Conservation (phyloP, 1,140 invertebrate genomes). For the Bathynomus jamesi region DNA sequence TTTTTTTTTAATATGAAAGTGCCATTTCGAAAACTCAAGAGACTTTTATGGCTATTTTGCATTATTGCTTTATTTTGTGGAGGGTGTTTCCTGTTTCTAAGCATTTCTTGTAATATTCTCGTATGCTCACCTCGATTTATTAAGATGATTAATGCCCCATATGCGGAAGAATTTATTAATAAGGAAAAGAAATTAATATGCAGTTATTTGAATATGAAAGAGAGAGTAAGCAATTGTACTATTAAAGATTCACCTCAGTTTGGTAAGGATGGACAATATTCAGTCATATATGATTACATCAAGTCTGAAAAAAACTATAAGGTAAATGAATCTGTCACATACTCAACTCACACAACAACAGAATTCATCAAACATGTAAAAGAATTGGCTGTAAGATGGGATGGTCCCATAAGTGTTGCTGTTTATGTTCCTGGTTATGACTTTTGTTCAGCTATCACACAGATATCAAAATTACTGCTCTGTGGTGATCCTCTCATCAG, state of each 20-base stretch:
- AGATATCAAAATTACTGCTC: constrained; percentile 47
- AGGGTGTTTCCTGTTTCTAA: no score
- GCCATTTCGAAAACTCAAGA: no score
- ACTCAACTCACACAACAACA: constrained; percentile 64
- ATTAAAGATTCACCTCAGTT: constrained; percentile 48
- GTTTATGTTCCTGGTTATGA: constrained; percentile 62
- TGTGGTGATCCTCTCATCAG: constrained; percentile 54
- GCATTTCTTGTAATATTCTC: no score
- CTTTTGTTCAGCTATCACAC: constrained; percentile 52
- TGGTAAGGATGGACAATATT: constrained; percentile 50
- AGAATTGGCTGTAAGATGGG: constrained; percentile 61
- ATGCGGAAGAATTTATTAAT: no score
- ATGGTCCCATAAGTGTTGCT: constrained; percentile 63
- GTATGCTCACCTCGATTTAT: no score
- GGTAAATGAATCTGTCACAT: constrained; percentile 47
- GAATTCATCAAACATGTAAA: constrained; percentile 62
- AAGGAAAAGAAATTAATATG: no score
- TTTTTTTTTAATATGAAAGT: no score
- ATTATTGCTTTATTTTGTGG: no score
- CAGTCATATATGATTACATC: constrained; percentile 58
- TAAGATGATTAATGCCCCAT: no score
- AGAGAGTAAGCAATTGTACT: no score
- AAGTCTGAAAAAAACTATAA: constrained; percentile 12
- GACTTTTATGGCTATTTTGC: no score
- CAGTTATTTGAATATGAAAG: no score